These are phyloP conservation scores for Amniataba percoides DNA, from an alignment of 2,797 vertebrate species.

Conservation along the genomic window DNA sequence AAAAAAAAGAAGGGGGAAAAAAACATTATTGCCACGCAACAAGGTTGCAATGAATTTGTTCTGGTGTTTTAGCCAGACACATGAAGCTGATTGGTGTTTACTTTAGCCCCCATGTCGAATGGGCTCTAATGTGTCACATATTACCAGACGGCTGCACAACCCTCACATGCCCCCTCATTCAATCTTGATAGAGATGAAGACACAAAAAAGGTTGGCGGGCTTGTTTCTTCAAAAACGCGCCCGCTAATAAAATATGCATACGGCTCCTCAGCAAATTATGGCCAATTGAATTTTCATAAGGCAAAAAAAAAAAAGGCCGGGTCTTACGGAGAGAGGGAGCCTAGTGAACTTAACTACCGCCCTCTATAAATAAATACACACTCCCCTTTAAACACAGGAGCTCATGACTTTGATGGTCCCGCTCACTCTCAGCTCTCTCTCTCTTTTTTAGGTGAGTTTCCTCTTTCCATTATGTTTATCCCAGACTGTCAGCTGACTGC, in stretches of 20 bases:
- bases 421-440: slow-evolving; percentile 36
- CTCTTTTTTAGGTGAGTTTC: slow-evolving; percentile 45
- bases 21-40: slow-evolving; percentile 40
- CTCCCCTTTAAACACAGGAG: slow-evolving; percentile 72
- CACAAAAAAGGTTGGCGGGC: slow-evolving; percentile 64
- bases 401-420: slow-evolving; percentile 72
- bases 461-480: slow-evolving; percentile 66
- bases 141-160: slow-evolving; percentile 63
- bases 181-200: slow-evolving; percentile 71
- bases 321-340: slow-evolving; percentile 66
- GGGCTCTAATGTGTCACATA: slow-evolving; percentile 66
- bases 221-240: slow-evolving; percentile 75
- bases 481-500: slow-evolving; percentile 48
- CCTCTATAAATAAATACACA: slow-evolving; percentile 82
- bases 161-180: slow-evolving; percentile 60
- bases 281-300: slow-evolving; percentile 85
- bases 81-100: slow-evolving; percentile 72
- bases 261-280: slow-evolving; percentile 82
- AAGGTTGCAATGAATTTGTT: slow-evolving; percentile 48
- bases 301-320: slow-evolving; percentile 63
- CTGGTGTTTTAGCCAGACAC: slow-evolving; percentile 51
- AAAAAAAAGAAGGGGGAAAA: slow-evolving; percentile 23
- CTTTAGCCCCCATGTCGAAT: slow-evolving; percentile 62
- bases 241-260: slow-evolving; percentile 84
- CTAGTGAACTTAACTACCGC: slow-evolving; percentile 76